Evolutionary conservation across 1,140 invertebrate species (phyloP), one percentile per base, ranked within the genome.

Genomic region (Scylla paramamosain): DNA sequence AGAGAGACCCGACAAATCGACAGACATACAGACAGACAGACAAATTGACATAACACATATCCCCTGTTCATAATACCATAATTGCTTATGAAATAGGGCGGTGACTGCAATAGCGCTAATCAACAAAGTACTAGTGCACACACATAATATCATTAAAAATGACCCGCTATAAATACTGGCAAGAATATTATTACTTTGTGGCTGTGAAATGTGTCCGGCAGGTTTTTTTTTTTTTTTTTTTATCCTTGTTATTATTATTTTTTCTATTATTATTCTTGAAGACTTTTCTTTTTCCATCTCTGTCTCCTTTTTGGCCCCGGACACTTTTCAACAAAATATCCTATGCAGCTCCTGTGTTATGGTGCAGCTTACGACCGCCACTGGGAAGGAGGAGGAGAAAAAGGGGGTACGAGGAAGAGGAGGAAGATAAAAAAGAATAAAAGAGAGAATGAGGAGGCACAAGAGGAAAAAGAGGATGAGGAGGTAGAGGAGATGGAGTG

Each of bases 21-120:
- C 12, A 77, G 67, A 77, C 12, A 77, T 0, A 77, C 12, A 77
- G 67, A 77, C 20, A 77, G 0, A 77, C 4, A 77, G 67, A 77
- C 4, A 77, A 77, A 77, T 77, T 77, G n/a, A 77, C 67, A 77
- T 77, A 7, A n/a, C n/a, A n/a, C 67, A n/a, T 77, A 20, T 20
- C 52, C 67, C 67, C 67, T 77, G 67, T 77, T 77, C 67, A 77
- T n/a, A 77, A 25, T 77, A n/a, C 67, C n/a, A n/a, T 77, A 77
- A 77, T 77, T 77, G n/a, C 67, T 7, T 77, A 8, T 77, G 67
- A 77, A 77, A 7, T 0, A 77, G 12, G 12, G n/a, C 67, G 4
- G 20, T 25, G 4, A 77, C 20, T 77, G n/a, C 20, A n/a, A 77
- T 77, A 77, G 1, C 1, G n/a, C n/a, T 77, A 77, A 77, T 77